Conservation (phyloP, 2,797 vertebrate species). For the Aselliscus stoliczkanus region DNA sequence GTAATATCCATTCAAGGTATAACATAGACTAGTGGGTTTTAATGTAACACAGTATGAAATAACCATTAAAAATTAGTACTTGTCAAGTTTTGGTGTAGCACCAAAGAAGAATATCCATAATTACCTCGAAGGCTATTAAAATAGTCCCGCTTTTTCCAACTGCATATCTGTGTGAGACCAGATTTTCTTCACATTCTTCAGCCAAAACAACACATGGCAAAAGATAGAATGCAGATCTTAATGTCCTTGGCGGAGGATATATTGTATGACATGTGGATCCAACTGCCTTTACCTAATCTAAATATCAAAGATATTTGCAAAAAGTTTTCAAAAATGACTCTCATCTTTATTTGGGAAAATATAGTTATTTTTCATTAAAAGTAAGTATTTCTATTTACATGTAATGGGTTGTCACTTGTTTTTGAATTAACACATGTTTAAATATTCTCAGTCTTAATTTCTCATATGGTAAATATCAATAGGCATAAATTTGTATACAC, state of each 20-base stretch:
- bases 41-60: not conserved
- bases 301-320: not conserved
- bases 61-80: not conserved
- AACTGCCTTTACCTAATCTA: not conserved
- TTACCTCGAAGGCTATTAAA: not conserved
- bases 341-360: not conserved
- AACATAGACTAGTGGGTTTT: not conserved
- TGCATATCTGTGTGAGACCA: not conserved
- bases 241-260: not conserved
- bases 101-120: not conserved
- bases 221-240: not conserved
- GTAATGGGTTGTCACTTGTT: not conserved
- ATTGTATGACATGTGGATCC: too few species aligned
- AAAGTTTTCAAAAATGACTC: not conserved
- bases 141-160: not conserved
- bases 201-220: not conserved
- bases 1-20: not conserved
- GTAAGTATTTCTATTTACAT: not conserved
- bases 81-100: not conserved
- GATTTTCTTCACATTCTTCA: not conserved
- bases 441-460: not conserved
- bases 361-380: not conserved
- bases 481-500: not conserved
- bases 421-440: not conserved
- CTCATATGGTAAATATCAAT: not conserved